Evolutionary conservation across 1,140 invertebrate species (phyloP).

Genomic region (Pygmarrhopalites habei): DNA sequence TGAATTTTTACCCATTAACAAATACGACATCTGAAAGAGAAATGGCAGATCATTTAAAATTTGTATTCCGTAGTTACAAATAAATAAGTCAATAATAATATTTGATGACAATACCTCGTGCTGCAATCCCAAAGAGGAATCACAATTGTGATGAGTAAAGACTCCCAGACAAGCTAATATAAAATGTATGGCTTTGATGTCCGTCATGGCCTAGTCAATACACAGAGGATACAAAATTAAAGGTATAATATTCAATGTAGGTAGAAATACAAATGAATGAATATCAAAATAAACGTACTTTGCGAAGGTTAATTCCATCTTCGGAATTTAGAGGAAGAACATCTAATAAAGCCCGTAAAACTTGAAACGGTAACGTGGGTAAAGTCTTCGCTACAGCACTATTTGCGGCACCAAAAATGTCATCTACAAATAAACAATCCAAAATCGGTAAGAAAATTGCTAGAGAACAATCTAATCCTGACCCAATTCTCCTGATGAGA

Average conservation of each 20-base stretch:
- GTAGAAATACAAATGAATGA: too few species aligned
- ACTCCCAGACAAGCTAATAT: slow-evolving; percentile 78
- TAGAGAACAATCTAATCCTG: too few species aligned
- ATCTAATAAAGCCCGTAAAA: slow-evolving; percentile 71
- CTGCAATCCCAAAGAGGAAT: slow-evolving; percentile 43
- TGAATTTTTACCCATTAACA: too few species aligned
- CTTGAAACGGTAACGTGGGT: slow-evolving; percentile 81
- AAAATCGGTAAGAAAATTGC: too few species aligned
- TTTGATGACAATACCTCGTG: slow-evolving; percentile 45
- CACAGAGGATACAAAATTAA: too few species aligned
- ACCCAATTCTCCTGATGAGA: too few species aligned
- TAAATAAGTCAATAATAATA: neutral
- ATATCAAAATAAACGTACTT: too few species aligned
- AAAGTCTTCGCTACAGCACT: slow-evolving; percentile 64
- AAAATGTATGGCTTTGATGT: slow-evolving; percentile 72
- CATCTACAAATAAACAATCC: slow-evolving; percentile 55
- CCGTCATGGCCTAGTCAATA: slow-evolving; percentile 74
- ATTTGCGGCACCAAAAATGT: slow-evolving; percentile 56
- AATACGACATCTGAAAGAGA: too few species aligned
- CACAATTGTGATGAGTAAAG: slow-evolving; percentile 71
- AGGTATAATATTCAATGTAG: too few species aligned
- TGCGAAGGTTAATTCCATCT: slow-evolving; percentile 67
- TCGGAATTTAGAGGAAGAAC: slow-evolving; percentile 69
- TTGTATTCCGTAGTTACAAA: neutral
- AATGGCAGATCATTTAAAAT: too few species aligned